These are phyloP conservation scores for Podocnemis expansa DNA, from an alignment of 2,113 vertebrate species.

Conservation along the genomic window DNA sequence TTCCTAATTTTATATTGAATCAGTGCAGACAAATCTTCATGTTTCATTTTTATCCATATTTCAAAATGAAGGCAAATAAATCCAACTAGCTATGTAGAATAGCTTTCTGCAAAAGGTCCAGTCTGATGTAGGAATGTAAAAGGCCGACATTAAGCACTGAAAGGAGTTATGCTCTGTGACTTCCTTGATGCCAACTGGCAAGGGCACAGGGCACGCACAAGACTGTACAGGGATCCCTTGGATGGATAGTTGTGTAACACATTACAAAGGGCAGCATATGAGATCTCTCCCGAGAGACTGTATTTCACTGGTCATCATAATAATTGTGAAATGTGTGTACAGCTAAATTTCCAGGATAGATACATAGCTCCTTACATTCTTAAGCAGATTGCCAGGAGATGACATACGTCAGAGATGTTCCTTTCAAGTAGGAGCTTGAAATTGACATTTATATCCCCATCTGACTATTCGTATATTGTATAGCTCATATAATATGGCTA, in stretches of 20 bases:
- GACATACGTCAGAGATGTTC: background rate
- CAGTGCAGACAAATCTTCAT: background rate
- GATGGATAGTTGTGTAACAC: background rate
- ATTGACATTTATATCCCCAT: background rate
- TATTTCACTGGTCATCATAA: background rate
- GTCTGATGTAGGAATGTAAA: background rate
- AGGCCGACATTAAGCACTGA: background rate
- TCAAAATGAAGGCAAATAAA: background rate
- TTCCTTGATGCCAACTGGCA: too few species aligned
- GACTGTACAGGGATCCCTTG: background rate
- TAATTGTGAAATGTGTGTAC: background rate
- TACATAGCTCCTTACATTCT: background rate
- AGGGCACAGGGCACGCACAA: too few species aligned
- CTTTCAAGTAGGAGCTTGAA: background rate
- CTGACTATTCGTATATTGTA: background rate
- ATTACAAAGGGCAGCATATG: background rate
- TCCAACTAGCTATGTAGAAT: background rate
- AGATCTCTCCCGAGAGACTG: background rate
- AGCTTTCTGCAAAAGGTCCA: background rate
- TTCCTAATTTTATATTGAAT: background rate
- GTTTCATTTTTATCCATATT: background rate
- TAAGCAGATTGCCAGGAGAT: background rate
- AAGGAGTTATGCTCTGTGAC: background rate
- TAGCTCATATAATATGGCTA: background rate
- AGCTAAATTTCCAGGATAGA: background rate